Evolutionary conservation across 2,113 vertebrate species (phyloP), one percentile per base, ranked within the genome.

Genomic region (Deroptyus accipitrinus): DNA sequence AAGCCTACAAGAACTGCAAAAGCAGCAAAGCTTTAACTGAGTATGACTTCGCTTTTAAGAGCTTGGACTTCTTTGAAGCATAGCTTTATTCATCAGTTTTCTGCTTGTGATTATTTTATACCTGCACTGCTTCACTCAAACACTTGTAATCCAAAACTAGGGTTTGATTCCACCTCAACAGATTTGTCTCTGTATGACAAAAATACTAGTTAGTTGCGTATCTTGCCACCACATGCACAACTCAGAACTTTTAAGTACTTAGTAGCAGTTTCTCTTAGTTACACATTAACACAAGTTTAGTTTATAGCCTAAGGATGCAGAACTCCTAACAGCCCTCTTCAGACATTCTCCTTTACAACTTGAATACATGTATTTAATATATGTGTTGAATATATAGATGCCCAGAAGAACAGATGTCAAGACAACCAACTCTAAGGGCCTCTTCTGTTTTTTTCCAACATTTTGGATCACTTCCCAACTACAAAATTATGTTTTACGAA

Each of bases 401-500:
- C 9, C 20, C 54, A 75, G 17, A 55, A 69, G 19, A 88, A 67
- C 2, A 54, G 16, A 39, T 37, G 37, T 25, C 16, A 61, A 39
- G 44, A 69, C 19, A 63, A 67, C 10, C 35, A 77, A 31, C 24
- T 78, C 42, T 6, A 52, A 62, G 19, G 17, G 62, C 7, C 8
- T 24, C 19, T 61, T 73, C 73, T 42, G 17, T 6, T 30, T 5
- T 6, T 76, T 89, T 55, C 24, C 46, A 70, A 33, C 23, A 51
- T 27, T 52, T 84, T 57, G 39, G 6, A 1, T 66, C 15, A 25
- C 19, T 64, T 83, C 42, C 46, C 42, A 67, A 27, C 24, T 41
- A 48, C 49, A 22, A 73, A 66, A 83, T 4, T 0, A 6, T 16
- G 17, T 19, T 63, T n/a, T 2, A 0, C 12, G 67, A 82, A 64